Evolutionary conservation across 2,797 vertebrate species (phyloP), one percentile per base, ranked within the genome.

Genomic region (Notolabrus celidotus): DNA sequence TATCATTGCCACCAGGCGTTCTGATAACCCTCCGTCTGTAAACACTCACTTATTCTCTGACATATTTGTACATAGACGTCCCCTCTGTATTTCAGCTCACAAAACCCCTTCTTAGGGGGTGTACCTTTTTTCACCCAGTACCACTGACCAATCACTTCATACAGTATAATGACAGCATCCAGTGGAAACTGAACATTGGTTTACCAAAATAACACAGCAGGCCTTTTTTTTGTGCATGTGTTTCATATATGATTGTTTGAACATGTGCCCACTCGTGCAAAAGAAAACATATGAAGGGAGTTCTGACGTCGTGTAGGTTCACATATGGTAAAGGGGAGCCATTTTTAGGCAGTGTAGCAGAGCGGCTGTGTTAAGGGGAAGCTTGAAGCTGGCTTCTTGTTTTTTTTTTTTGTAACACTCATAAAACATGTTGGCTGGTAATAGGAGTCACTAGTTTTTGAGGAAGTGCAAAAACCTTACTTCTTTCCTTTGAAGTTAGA

Each of bases 291-390:
- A 17, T 25, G 41, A 77, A 65, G 64, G n/a, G 54, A 43, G 72
- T 71, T 67, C 39, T 69, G 52, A 63, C 76, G 43, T 73, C 38
- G 20, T 60, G 43, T 63, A 61, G 0, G 75, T 87, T 88, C 67
- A 73, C 58, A 42, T 78, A 61, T 82, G 54, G 7, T 53, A 4
- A 46, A 67, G 47, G 17, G n/a, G 39, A 63, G 53, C 27, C 81
- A 79, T 84, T 86, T 81, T 67, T 77, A 77, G 64, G 17, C 14
- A 2, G 17, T 17, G 27, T 27, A 20, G 16, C 49, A 66, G 36
- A 56, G 47, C 17, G 49, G 15, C 39, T 66, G 60, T 58, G 41
- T 77, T 49, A 81, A 78, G 56, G 52, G 84, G 86, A 92, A 89
- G 69, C 77, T 62, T 16, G 38, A 69, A 51, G 27, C 56, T 56